Conservation (phyloP, 2,888 invertebrate genomes). For the Nomada hirtipes region DNA sequence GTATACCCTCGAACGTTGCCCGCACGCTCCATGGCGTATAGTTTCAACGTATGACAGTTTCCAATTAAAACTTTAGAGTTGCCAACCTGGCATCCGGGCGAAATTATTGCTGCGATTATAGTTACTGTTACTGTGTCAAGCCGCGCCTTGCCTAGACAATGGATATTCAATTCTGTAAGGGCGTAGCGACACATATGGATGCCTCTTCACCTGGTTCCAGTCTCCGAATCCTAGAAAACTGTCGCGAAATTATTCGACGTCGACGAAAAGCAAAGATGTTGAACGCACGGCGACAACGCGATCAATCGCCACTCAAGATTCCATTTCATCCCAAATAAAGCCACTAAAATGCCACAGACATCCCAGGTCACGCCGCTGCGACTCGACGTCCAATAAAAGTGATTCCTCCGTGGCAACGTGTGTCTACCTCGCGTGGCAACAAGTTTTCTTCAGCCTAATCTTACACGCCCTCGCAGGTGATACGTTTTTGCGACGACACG, state of each 20-base stretch:
- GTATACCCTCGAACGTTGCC: constrained; percentile 43
- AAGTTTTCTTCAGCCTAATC: constrained; percentile 5
- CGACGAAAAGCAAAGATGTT: too few relatives aligned
- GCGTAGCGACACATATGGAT: neutral
- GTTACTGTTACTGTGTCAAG: constrained; percentile 50
- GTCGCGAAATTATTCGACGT: too few relatives aligned
- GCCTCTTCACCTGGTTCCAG: neutral
- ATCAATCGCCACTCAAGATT: neutral
- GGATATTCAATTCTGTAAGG: constrained; percentile 51
- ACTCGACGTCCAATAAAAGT: neutral
- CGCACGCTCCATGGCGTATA: constrained; percentile 36
- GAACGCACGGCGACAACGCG: too few relatives aligned
- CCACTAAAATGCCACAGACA: neutral
- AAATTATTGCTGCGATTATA: constrained; percentile 61
- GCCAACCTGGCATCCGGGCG: constrained; percentile 24
- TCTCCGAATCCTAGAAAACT: neutral
- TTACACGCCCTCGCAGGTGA: neutral
- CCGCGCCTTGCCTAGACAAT: constrained; percentile 16
- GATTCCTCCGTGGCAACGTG: neutral
- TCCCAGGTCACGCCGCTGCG: neutral
- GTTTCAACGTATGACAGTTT: constrained; percentile 58
- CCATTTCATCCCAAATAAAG: neutral
- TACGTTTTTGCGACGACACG: neutral
- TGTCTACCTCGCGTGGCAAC: neutral
- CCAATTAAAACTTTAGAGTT: constrained; percentile 66